Conservation (phyloP, 2,797 vertebrate species). For the Pteropus rufus region DNA sequence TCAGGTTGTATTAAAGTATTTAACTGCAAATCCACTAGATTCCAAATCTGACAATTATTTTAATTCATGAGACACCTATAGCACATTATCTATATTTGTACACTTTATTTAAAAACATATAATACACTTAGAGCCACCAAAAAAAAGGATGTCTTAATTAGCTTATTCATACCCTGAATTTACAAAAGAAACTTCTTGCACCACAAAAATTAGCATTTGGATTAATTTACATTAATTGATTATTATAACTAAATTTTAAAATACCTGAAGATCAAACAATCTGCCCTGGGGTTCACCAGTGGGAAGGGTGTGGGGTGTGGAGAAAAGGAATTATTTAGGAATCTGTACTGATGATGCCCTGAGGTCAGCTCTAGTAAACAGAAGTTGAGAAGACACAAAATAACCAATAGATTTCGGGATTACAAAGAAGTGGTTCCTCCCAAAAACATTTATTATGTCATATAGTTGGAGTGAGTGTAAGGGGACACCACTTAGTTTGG, state of each 20-base stretch:
- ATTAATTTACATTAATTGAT: conserved; percentile 74
- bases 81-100: conserved; percentile 71
- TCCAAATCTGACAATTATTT: conserved; percentile 57
- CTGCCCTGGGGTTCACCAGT: conserved; percentile 54
- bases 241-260: conserved; percentile 65
- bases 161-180: conserved; percentile 76
- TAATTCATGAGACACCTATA: conserved; percentile 74
- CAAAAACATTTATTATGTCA: conserved; percentile 48
- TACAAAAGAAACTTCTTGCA: conserved; percentile 75
- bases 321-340: conserved; percentile 5
- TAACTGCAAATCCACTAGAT: conserved; percentile 41
- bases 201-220: conserved; percentile 75
- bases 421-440: conserved; percentile 60
- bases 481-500: not conserved
- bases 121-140: conserved; percentile 73
- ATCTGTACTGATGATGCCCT: conserved; percentile 52
- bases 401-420: conserved; percentile 54
- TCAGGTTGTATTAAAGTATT: not conserved
- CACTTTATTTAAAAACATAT: conserved; percentile 78
- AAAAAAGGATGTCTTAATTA: conserved; percentile 71
- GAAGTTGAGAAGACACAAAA: conserved; percentile 49
- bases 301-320: not conserved
- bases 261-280: conserved; percentile 70
- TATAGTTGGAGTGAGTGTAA: not conserved
- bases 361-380: conserved; percentile 44